These are phyloP conservation scores for Caenorhabditis sp. DNA, from an alignment of 2,888 invertebrate genomes.

Conservation along the genomic window DNA sequence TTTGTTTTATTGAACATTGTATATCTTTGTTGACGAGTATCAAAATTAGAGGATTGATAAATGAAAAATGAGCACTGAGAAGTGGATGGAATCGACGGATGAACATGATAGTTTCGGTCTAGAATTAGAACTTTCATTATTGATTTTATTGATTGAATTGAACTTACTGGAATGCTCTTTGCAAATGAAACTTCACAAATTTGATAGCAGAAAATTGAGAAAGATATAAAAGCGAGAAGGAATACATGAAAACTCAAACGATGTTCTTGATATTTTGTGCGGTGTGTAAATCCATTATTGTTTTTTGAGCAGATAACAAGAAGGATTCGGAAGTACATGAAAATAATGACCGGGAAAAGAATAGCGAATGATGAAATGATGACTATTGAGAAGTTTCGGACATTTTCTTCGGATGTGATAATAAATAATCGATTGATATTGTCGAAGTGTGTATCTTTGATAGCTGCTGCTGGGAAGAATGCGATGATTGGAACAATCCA, in stretches of 20 bases:
- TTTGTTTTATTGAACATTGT: too few species aligned
- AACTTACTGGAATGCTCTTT: too few species aligned
- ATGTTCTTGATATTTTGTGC: not conserved
- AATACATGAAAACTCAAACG: not conserved
- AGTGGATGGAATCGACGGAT: too few species aligned
- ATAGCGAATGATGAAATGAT: not conserved
- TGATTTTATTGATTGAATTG: too few species aligned
- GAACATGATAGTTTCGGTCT: too few species aligned
- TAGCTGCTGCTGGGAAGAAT: not conserved
- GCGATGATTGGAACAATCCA: not conserved
- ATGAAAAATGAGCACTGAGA: too few species aligned
- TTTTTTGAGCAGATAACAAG: not conserved
- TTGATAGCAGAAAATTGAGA: not conserved
- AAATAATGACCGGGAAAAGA: not conserved
- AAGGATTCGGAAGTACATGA: not conserved
- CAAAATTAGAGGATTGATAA: too few species aligned
- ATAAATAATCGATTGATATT: not conserved
- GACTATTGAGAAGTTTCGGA: not conserved
- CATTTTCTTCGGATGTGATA: not conserved
- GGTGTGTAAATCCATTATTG: too few species aligned
- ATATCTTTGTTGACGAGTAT: too few species aligned
- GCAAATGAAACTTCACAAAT: too few species aligned
- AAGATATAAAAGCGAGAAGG: not conserved
- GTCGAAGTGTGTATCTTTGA: not conserved
- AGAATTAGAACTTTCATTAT: too few species aligned